These are phyloP conservation scores for Corythoichthys haematopterus DNA, from an alignment of 2,113 vertebrate species.

Conservation along the genomic window DNA sequence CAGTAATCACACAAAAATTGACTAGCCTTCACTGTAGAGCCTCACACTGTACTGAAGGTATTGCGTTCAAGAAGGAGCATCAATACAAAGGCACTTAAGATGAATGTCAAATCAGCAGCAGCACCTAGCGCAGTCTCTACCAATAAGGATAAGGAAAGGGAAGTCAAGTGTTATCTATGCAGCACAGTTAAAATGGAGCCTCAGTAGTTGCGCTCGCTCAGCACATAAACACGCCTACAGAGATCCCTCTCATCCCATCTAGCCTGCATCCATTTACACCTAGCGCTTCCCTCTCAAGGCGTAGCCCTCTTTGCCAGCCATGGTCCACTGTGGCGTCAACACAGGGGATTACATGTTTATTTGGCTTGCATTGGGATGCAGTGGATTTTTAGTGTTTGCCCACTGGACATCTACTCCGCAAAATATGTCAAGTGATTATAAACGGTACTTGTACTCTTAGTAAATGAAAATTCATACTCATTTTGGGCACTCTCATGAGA, in stretches of 20 bases:
- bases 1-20: slow-evolving; percentile 1
- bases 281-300: neutral
- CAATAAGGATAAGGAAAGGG: slow-evolving; percentile 13
- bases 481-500: neutral
- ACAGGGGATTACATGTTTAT: neutral
- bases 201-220: slow-evolving; percentile 30
- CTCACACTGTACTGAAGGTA: neutral
- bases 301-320: neutral
- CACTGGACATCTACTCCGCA: neutral
- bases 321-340: slow-evolving; percentile 5
- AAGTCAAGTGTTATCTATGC: slow-evolving; percentile 28
- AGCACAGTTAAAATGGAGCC: slow-evolving; percentile 38
- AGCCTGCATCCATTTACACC: neutral
- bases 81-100: slow-evolving; percentile 38
- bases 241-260: slow-evolving; percentile 16
- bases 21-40: slow-evolving; percentile 4
- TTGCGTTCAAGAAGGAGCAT: slow-evolving; percentile 7
- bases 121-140: slow-evolving; percentile 1
- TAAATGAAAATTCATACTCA: neutral
- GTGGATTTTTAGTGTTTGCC: neutral
- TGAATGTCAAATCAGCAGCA: slow-evolving; percentile 37
- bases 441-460: neutral
- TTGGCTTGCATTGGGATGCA: neutral
- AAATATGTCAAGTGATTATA: neutral
- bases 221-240: slow-evolving; percentile 26